Evolutionary conservation across 2,113 vertebrate genomes (phyloP), one percentile per base, ranked within the genome.

Genomic region (Aldabrachelys gigantea): DNA sequence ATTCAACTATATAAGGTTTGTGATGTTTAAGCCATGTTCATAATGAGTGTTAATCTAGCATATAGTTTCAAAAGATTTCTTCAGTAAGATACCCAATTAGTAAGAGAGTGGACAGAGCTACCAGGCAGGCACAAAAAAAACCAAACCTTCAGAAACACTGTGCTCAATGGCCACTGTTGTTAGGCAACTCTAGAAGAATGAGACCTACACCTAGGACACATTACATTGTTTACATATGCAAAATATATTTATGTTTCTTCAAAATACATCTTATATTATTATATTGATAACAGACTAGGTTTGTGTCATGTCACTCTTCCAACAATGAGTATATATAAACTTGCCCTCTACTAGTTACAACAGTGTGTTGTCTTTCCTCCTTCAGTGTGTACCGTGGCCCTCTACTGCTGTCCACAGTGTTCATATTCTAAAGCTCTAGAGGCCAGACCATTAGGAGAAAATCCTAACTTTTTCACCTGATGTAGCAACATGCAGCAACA

Each of bases 161-260:
- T 78, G 85, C 41, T 75, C 54, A 50, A 49, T 72, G n/a, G 44
- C n/a, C 44, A 86, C 90, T 92, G 80, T 94, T 92, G 91, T 96
- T 87, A 90, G 84, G 89, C 95, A 97, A 95, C 57, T 80, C 44
- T 59, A 82, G n/a, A 90, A 89, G 78, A 93, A 95, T 85, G 78
- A 84, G 75, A 65, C 50, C 82, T 88, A 56, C 35, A 38, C 35
- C 21, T 29, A 75, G 84, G 69, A 94, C 82, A 86, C 53, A 78
- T 38, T 92, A 87, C n/a, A 80, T 12, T 24, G 19, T 85, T 83
- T 44, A 17, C 89, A 75, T 57, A 85, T 38, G 82, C 53, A 80
- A 97, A 93, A 94, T 53, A 79, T 21, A 19, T 90, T 95, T 84
- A 89, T 38, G 25, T 76, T 95, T 78, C 90, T 92, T 69, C 62